Evolutionary conservation across 2,113 vertebrate genomes (phyloP), one percentile per base, ranked within the genome.

Genomic region (Herpetotheres cachinnans): DNA sequence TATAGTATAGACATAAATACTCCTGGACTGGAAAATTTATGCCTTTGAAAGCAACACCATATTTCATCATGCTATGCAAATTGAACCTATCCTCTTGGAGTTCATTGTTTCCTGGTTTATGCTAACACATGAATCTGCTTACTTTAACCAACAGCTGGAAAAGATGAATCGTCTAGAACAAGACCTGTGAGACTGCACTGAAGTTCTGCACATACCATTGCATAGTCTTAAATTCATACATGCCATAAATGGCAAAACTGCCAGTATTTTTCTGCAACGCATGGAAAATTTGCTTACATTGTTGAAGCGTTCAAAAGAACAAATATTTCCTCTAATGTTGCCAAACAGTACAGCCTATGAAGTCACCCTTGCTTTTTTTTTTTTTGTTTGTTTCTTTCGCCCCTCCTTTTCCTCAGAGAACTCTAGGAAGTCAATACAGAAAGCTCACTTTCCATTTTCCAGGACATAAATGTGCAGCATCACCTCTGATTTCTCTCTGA

Each of bases 111-210:
- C 89, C 93, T 84, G 47, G 8, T 79, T 95, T 84, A 67, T 67
- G 42, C 92, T 86, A 89, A 90, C 52, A 74, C 27, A n/a, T 13
- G 58, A 66, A 62, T 87, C 61, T 90, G 56, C 58, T 93, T 59
- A 67, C 61, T 92, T 87, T 58, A 93, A 87, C 47, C 69, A 94
- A 77, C 21, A 63, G 62, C 82, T 61, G 21, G 86, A 95, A 96
- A 91, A 97, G 52, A 82, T 74, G 67, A 83, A 80, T 92, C 67
- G 66, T 52, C 61, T 77, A 61, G 78, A 80, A 63, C 24, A 89
- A 78, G 67, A 80, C 49, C 46, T 40, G 47, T 13, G 82, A 82
- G 88, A 42, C 19, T 38, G 8, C 46, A 81, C 18, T 82, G 69
- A 59, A 66, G 25, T 61, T 63, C 30, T 12, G 36, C 40, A 42